Evolutionary conservation across 2,888 invertebrate species (phyloP).

Genomic region (Scrobipalpa costella): DNA sequence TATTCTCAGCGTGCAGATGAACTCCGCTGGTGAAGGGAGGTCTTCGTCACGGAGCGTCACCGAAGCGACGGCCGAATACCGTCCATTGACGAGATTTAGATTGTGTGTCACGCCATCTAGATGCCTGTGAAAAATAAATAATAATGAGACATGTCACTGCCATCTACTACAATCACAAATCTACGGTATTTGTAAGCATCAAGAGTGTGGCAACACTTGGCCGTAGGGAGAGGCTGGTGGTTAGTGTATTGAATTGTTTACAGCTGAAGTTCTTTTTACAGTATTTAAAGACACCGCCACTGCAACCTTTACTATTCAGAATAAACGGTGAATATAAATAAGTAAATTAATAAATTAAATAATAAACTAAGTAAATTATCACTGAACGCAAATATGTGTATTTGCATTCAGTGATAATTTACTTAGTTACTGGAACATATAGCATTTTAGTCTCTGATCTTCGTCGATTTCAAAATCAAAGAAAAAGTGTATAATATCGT

Average conservation of each 20-base stretch:
- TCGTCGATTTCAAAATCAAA: not conserved
- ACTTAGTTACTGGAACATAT: not conserved
- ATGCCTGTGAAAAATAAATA: slow-evolving; percentile 46
- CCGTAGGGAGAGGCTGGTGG: too few relatives aligned
- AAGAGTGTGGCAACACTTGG: too few relatives aligned
- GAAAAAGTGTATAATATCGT: too few relatives aligned
- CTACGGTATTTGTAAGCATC: too few relatives aligned
- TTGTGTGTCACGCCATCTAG: slow-evolving; percentile 65
- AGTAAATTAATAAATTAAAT: too few relatives aligned
- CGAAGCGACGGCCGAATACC: slow-evolving; percentile 79
- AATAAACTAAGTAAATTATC: too few relatives aligned
- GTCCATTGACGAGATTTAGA: slow-evolving; percentile 64
- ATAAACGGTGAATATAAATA: slow-evolving; percentile 26
- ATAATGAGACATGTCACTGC: not conserved
- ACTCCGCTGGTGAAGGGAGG: slow-evolving; percentile 77
- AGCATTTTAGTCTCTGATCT: not conserved
- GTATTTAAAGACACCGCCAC: slow-evolving; percentile 13
- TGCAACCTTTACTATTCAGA: slow-evolving; percentile 15
- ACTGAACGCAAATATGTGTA: too few relatives aligned
- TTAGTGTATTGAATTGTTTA: too few relatives aligned
- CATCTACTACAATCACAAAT: too few relatives aligned
- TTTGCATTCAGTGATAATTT: slow-evolving; percentile 30
- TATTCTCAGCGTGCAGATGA: slow-evolving; percentile 83
- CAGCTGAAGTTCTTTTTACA: not conserved
- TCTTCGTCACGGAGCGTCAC: slow-evolving; percentile 76